These are phyloP conservation scores for Myrmecophaga tridactyla DNA, from an alignment of 2,113 vertebrate species.

Conservation along the genomic window DNA sequence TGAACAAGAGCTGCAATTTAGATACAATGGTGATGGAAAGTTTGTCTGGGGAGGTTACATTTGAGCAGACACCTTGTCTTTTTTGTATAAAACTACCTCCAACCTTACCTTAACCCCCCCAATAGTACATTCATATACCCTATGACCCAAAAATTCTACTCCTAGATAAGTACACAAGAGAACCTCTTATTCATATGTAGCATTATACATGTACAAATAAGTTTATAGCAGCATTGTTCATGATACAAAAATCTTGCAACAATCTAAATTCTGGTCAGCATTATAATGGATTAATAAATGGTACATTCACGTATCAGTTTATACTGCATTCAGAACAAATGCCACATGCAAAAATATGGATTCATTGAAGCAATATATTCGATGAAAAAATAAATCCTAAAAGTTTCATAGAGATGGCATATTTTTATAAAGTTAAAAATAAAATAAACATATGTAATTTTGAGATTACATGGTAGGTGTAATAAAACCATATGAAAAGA, in stretches of 20 bases:
- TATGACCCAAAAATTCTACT: neutral
- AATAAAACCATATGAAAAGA: neutral
- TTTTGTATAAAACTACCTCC: neutral
- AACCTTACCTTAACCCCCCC: neutral
- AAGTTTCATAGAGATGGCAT: neutral
- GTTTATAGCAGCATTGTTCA: neutral
- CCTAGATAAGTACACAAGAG: neutral
- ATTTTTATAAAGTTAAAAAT: conserved; percentile 28
- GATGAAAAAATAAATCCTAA: conserved; percentile 12
- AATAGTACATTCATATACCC: neutral
- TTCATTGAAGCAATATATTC: conserved; percentile 23
- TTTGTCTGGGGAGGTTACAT: neutral
- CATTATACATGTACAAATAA: neutral
- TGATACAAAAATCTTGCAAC: neutral
- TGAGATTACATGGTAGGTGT: neutral
- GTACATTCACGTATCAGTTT: neutral
- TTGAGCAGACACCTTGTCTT: conserved; percentile 6
- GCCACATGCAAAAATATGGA: neutral
- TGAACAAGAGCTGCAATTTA: neutral
- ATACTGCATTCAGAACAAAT: neutral
- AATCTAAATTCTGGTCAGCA: conserved; percentile 18
- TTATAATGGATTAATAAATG: conserved; percentile 14
- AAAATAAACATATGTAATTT: neutral
- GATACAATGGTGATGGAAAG: neutral
- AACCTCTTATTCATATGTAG: neutral